Percentiles rank a stretch among this genome's conserved stretches.
phyloP scores from a whole-genome alignment of 2,113 vertebrate species.

The Paracyprichromis sp. region DNA sequence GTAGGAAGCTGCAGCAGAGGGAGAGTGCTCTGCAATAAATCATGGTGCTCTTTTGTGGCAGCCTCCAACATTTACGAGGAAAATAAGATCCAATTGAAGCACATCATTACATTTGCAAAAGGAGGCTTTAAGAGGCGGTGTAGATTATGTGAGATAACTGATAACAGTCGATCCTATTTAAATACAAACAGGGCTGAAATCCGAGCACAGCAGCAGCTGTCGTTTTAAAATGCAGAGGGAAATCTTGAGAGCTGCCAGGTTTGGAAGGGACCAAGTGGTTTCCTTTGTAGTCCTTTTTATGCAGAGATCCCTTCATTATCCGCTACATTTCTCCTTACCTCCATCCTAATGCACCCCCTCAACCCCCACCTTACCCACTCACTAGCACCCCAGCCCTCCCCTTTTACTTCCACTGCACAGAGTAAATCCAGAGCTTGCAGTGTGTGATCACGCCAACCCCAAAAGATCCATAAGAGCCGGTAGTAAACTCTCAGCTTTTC shows the following conservation, averaged over 20 bases:
- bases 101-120: background rate
- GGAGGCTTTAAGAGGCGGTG: background rate
- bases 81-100: constrained; percentile 21
- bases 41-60: constrained; percentile 10
- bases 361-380: background rate
- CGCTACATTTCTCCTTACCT: constrained; percentile 21
- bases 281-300: constrained; percentile 11
- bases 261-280: background rate
- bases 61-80: background rate
- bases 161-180: constrained; percentile 5
- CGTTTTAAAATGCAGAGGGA: constrained; percentile 17
- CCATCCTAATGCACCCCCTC: background rate
- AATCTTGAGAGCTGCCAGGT: background rate
- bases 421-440: constrained; percentile 53
- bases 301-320: constrained; percentile 24
- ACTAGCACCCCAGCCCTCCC: constrained; percentile 27
- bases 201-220: background rate
- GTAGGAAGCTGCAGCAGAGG: constrained; percentile 47
- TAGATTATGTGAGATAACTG: constrained; percentile 14
- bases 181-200: constrained; percentile 4
- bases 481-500: background rate
- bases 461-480: constrained; percentile 38
- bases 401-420: constrained; percentile 42
- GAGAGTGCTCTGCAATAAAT: constrained; percentile 39
- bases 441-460: constrained; percentile 28